Evolutionary conservation across 2,888 invertebrate species (phyloP), one percentile per base, ranked within the genome.

Genomic region (Eristalis tenax): DNA sequence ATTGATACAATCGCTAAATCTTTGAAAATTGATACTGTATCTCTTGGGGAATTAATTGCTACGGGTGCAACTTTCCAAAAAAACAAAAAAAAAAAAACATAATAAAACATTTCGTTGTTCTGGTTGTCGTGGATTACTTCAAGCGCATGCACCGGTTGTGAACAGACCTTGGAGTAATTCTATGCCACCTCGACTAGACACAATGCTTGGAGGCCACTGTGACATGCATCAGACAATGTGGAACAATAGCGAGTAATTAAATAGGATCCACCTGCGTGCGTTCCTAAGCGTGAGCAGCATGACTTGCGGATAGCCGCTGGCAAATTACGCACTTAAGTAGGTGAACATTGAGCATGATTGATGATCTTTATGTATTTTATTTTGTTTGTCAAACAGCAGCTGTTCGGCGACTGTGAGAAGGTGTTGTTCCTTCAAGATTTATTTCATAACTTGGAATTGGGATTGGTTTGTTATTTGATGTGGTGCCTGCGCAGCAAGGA

Each of bases 21-120:
- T 77, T 32, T 77, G 40, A 32, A 70, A 73, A 73, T 57, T 70
- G 38, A 81, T 77, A 38, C 68, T 50, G 32, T 35, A 70, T 70
- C 61, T 74, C 50, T 79, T 10, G 8, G 56, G 66, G 74, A 78
- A 70, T 74, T 77, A 61, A 82, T 86, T 78, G 69, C 74, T 15
- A 74, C 74, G 64, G 70, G 73, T 82, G 85, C 81, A 82, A 86
- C 85, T 86, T 86, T 86, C 85, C 85, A 86, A 82, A 84, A 84
- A 61, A 38, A 10, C 23, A 81, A 84, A 84, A 59, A 59, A 10
- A 38, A 18, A 1, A 35, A 13, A 11, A 13, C 11, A 13, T 8
- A 38, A 18, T 8, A 50, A 50, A 18, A 50, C 50, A 50, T 61
- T 50, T 35, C 23, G 35, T 74, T 74, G 65, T 83, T 83, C 22